Base-by-base conservation (phyloP, 2,113 vertebrate species). In the Sminthopsis crassicaudata region DNA sequence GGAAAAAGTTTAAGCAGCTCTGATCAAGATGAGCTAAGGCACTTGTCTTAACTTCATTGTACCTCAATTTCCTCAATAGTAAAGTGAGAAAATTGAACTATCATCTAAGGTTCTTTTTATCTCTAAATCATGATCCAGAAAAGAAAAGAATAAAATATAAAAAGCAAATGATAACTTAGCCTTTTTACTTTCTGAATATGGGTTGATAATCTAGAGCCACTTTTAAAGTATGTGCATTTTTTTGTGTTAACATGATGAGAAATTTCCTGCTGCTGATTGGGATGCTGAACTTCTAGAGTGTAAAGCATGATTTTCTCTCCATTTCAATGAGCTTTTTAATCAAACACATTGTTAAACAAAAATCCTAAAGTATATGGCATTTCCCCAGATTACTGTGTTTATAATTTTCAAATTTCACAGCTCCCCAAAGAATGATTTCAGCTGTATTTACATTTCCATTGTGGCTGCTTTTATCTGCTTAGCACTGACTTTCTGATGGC, bases 391-490 rank as follows among this genome's bases (percentile, higher is more conserved):
- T 97, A 94, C 52, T 92, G 1, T 95, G 89, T 94, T 97, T 94
- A 92, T 95, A 92, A 93, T 92, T 95, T 97, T 95, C 50, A 96
- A 96, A 94, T 90, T 96, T 94, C 92, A 91, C 26, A 94, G 88
- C 46, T 97, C 4, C 84, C 94, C 92, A 96, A 96, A 91, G 19
- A 94, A 57, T 96, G 91, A 94, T 96, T 98, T 98, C 93, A 27
- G 48, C n/a, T 95, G 84, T 51, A 94, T 98, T 97, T 97, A 0
- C n/a, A 96, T 94, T 97, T 97, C 92, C 95, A 48, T 95, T 94
- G 30, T 92, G 76, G 89, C 24, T 93, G 46, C 11, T 93, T 96
- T 96, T 94, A 91, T 94, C 8, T 96, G 67, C 90, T 96, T 91
- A 54, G 30, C 52, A 55, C 4, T 57, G 92, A 95, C 48, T 95